phyloP scores from a whole-genome alignment of 2,888 invertebrate species.

The Myathropa florea region DNA sequence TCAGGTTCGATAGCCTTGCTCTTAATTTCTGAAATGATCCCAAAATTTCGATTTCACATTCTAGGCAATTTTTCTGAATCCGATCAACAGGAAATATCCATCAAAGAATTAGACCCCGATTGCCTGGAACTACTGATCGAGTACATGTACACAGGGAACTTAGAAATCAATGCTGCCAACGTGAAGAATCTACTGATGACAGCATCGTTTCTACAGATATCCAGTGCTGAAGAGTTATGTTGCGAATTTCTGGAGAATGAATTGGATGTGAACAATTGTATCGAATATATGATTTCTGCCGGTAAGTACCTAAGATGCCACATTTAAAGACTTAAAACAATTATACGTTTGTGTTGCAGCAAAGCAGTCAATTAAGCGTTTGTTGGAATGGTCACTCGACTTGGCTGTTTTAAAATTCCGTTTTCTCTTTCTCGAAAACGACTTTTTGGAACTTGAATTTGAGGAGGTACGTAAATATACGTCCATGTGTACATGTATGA shows the following conservation, averaged over 20 bases:
- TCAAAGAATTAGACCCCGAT: slow-evolving; percentile 73
- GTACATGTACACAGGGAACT: slow-evolving; percentile 73
- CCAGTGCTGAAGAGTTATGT: slow-evolving; percentile 73
- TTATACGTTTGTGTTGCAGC: slow-evolving; percentile 35
- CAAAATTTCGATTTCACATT: not conserved
- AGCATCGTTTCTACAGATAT: slow-evolving; percentile 73
- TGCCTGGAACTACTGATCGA: slow-evolving; percentile 72
- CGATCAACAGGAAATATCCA: slow-evolving; percentile 71
- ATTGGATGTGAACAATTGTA: slow-evolving; percentile 73
- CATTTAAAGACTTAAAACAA: not conserved
- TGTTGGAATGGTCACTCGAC: slow-evolving; percentile 32
- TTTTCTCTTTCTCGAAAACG: slow-evolving; percentile 33
- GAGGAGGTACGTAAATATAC: slow-evolving; percentile 55
- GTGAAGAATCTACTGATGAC: slow-evolving; percentile 73
- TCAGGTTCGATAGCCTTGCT: slow-evolving; percentile 60
- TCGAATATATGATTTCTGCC: slow-evolving; percentile 74
- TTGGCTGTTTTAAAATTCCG: slow-evolving; percentile 58
- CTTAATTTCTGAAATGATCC: not conserved
- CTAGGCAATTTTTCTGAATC: slow-evolving; percentile 74
- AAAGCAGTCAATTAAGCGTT: slow-evolving; percentile 50
- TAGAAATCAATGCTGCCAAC: slow-evolving; percentile 71
- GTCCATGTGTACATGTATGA: too few relatives aligned
- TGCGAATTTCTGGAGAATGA: slow-evolving; percentile 70
- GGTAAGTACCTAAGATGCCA: slow-evolving; percentile 66
- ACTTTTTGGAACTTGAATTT: slow-evolving; percentile 56